Evolutionary conservation across 2,888 invertebrate genomes (phyloP).

Genomic region (Parnassius apollo): DNA sequence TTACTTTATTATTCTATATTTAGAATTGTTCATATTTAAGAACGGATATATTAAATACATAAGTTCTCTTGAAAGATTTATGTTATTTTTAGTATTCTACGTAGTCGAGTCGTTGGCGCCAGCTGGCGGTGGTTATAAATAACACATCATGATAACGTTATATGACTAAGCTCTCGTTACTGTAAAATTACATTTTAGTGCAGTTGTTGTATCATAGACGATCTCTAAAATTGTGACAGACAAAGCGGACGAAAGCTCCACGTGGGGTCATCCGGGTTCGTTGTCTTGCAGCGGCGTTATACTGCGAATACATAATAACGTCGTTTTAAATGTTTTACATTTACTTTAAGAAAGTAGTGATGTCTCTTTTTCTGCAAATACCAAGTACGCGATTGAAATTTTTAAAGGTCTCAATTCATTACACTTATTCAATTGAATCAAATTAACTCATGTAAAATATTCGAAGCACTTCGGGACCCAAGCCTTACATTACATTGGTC

Average conservation of each 20-base stretch:
- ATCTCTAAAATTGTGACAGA: constrained; percentile 2
- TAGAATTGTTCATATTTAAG: no score
- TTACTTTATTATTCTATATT: no score
- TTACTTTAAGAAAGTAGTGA: no score
- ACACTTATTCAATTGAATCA: no score
- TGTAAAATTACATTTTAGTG: background rate
- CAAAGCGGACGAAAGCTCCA: background rate
- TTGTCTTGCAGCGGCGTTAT: constrained; percentile 25
- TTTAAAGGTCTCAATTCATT: no score
- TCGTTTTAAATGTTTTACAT: no score
- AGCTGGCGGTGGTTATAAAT: constrained; percentile 39
- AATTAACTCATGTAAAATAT: no score
- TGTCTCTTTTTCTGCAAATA: no score
- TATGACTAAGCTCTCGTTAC: constrained; percentile 1
- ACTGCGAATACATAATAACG: constrained; percentile 28
- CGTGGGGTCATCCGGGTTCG: constrained; percentile 27
- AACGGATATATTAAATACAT: no score
- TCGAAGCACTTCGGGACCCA: no score
- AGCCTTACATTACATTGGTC: no score
- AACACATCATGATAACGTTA: constrained; percentile 25
- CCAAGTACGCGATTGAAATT: no score
- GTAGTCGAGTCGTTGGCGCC: constrained; percentile 33
- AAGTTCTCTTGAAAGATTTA: background rate
- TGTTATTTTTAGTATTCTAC: constrained; percentile 10
- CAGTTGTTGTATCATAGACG: background rate